These are phyloP conservation scores for Entomobrya multifasciata DNA, from an alignment of 2,888 invertebrate genomes.

Conservation along the genomic window DNA sequence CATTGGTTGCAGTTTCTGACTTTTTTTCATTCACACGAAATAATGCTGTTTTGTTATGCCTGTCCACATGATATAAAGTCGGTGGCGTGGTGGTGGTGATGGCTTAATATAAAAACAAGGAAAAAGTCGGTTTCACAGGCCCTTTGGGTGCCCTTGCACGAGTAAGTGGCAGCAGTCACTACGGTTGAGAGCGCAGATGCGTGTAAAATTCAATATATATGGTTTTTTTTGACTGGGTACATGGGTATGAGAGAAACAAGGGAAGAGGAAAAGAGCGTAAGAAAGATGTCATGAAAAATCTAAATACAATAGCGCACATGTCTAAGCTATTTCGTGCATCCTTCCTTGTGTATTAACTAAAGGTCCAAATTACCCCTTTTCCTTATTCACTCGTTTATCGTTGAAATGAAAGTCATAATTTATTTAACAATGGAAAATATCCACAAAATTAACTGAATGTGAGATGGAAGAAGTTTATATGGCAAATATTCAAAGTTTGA, in stretches of 20 bases:
- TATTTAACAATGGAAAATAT: conserved; percentile 5
- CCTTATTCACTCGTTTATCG: neutral
- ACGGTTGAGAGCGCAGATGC: conserved; percentile 63
- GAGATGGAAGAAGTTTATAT: no score
- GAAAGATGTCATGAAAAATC: conserved; percentile 17
- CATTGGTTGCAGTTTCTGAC: neutral
- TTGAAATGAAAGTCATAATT: conserved; percentile 14
- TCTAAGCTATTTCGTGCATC: neutral
- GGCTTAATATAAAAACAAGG: conserved; percentile 64
- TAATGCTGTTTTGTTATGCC: conserved; percentile 63
- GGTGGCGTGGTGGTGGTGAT: conserved; percentile 50
- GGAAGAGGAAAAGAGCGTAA: no score
- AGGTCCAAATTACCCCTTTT: conserved; percentile 48
- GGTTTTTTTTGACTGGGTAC: conserved; percentile 12
- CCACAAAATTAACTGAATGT: no score
- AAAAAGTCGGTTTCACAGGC: conserved; percentile 60
- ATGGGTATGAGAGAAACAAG: conserved; percentile 3
- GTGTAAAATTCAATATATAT: conserved; percentile 67
- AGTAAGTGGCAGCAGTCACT: conserved; percentile 34
- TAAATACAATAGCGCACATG: conserved; percentile 11
- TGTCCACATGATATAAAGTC: conserved; percentile 63
- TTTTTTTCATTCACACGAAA: conserved; percentile 33
- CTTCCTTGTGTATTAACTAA: neutral
- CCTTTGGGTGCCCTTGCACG: conserved; percentile 72
- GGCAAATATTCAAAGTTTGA: no score